A percentile compares a stretch with the other conserved stretches of the same genome.
Conservation (phyloP, 2,888 invertebrate species). For the Osmoderma eremita region DNA sequence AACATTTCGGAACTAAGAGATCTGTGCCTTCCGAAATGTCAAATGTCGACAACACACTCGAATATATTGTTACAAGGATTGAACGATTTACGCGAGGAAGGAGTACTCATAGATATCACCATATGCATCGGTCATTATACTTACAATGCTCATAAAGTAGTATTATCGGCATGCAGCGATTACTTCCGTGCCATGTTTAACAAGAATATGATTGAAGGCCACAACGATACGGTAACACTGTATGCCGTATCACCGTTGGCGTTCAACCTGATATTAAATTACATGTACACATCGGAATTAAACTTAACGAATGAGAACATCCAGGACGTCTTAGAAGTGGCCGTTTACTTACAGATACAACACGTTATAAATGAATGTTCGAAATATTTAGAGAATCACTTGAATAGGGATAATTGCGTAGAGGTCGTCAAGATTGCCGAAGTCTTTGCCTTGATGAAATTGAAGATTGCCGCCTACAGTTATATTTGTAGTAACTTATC, state of each 20-base stretch:
- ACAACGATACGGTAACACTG: slow-evolving; percentile 71
- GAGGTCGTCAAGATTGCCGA: slow-evolving; percentile 77
- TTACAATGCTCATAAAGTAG: slow-evolving; percentile 76
- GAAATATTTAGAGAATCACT: slow-evolving; percentile 72
- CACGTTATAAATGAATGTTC: slow-evolving; percentile 75
- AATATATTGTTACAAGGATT: slow-evolving; percentile 70
- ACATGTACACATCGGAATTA: slow-evolving; percentile 75
- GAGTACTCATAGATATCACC: slow-evolving; percentile 74
- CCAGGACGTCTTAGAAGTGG: slow-evolving; percentile 75
- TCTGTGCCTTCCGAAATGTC: not conserved
- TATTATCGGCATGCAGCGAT: slow-evolving; percentile 77
- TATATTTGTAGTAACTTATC: slow-evolving; percentile 73
- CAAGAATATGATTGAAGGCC: slow-evolving; percentile 74
- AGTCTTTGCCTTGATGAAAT: slow-evolving; percentile 70
- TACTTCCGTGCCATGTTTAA: slow-evolving; percentile 83
- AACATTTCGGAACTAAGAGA: not conserved
- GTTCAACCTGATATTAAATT: slow-evolving; percentile 72
- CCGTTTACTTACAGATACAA: slow-evolving; percentile 73
- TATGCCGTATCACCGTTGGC: slow-evolving; percentile 75
- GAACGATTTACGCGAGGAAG: slow-evolving; percentile 69
- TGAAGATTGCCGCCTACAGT: slow-evolving; percentile 71
- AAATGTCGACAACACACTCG: slow-evolving; percentile 62
- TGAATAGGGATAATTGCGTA: slow-evolving; percentile 77
- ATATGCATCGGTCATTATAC: slow-evolving; percentile 72
- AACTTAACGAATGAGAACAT: slow-evolving; percentile 72